Conservation (phyloP, 2,888 invertebrate species). For the Epistrophe grossulariae region DNA sequence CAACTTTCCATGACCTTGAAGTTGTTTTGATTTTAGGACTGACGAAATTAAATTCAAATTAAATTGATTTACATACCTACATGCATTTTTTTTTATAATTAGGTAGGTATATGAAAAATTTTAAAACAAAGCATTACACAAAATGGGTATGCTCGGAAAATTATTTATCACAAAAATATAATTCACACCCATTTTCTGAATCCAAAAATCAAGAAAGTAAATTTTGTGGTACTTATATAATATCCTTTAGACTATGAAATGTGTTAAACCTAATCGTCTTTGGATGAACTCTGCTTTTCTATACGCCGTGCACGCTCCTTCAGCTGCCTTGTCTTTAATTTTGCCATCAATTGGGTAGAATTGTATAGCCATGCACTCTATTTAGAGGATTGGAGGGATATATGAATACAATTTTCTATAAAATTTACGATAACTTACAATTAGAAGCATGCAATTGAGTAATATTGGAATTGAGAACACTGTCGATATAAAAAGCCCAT, state of each 20-base stretch:
- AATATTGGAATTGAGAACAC: constrained; percentile 97
- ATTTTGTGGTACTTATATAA: no score
- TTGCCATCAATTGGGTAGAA: constrained; percentile 94
- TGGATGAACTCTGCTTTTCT: constrained; percentile 44
- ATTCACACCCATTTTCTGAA: not conserved
- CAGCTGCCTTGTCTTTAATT: constrained; percentile 92
- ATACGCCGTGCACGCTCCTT: constrained; percentile 88
- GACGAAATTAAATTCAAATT: no score
- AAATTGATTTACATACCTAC: no score
- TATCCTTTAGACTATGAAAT: no score
- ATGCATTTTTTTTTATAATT: no score
- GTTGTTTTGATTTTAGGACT: no score
- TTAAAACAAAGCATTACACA: no score
- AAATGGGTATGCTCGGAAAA: no score
- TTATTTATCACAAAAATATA: no score
- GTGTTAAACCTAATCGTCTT: constrained; percentile 30
- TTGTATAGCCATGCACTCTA: constrained; percentile 96
- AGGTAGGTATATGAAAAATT: no score
- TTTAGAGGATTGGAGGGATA: not conserved
- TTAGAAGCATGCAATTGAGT: constrained; percentile 96
- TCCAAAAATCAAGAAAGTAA: not conserved
- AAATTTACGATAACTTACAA: constrained; percentile 88
- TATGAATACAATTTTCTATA: constrained; percentile 5
- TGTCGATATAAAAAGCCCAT: constrained; percentile 96
- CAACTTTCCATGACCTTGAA: no score